phyloP scores from a whole-genome alignment of 2,797 vertebrate genomes.

The Crocodylus rhombifer region DNA sequence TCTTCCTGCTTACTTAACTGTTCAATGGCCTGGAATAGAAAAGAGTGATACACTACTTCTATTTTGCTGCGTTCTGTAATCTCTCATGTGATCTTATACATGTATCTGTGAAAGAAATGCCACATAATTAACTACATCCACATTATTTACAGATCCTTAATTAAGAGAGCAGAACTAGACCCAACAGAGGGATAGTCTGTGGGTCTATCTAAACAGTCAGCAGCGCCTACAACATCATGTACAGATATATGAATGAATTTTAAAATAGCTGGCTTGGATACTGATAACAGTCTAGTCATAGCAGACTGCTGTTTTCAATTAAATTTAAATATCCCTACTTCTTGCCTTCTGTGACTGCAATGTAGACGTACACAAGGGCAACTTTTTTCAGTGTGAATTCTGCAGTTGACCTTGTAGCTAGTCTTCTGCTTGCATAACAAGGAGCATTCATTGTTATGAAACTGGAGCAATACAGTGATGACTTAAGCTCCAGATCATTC shows the following conservation, averaged over 20 bases:
- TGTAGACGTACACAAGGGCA: not conserved
- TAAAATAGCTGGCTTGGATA: not conserved
- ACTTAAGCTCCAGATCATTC: not conserved
- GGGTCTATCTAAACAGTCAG: not conserved
- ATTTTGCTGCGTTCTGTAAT: not conserved
- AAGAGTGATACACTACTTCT: not conserved
- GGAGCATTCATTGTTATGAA: not conserved
- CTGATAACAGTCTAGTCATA: not conserved
- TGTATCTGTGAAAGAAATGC: too few species aligned
- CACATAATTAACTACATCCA: not conserved
- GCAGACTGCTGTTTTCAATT: not conserved
- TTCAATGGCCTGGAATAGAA: not conserved
- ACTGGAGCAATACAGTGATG: not conserved
- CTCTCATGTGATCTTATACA: not conserved
- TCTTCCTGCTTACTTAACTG: too few species aligned
- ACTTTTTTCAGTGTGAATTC: too few species aligned
- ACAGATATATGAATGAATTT: not conserved
- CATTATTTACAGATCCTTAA: not conserved
- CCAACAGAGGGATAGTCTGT: not conserved
- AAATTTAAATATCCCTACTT: not conserved
- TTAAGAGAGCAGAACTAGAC: not conserved
- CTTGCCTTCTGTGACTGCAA: accelerated
- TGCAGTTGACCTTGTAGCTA: not conserved
- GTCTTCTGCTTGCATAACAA: not conserved
- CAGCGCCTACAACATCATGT: not conserved